These are phyloP conservation scores for Diarsia rubi DNA, from an alignment of 2,888 invertebrate species.

Conservation along the genomic window DNA sequence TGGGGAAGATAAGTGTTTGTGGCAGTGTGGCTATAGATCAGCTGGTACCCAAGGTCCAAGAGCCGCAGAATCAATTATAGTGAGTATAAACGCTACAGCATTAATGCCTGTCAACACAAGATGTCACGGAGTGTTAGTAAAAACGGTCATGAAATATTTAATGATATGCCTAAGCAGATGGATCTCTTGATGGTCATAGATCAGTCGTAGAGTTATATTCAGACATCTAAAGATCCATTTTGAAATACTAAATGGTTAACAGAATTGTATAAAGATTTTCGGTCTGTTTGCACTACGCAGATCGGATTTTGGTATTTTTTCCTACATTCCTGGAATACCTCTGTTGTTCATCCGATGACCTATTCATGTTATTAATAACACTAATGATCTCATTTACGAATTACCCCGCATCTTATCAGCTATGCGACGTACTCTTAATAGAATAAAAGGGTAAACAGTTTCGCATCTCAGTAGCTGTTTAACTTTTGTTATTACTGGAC, in stretches of 20 bases:
- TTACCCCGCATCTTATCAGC: constrained; percentile 75
- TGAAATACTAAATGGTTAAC: neutral
- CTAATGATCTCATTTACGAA: constrained; percentile 80
- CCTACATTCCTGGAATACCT: constrained; percentile 3
- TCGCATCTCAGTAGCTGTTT: constrained; percentile 62
- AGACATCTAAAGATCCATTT: neutral
- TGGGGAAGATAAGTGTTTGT: constrained; percentile 15
- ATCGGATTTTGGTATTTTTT: neutral
- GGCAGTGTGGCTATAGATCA: constrained; percentile 12
- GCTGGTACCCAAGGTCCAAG: constrained; percentile 14
- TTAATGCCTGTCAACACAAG: neutral
- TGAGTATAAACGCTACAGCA: constrained; percentile 3
- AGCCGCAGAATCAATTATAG: constrained; percentile 8
- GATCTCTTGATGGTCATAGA: neutral
- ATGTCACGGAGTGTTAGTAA: constrained; percentile 1
- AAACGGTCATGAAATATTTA: neutral
- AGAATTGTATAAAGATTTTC: constrained; percentile 5
- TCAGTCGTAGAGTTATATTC: neutral
- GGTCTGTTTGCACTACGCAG: neutral
- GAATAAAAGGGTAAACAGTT: constrained; percentile 55
- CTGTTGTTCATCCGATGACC: constrained; percentile 29
- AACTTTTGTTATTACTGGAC: constrained; percentile 60
- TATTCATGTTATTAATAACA: constrained; percentile 37
- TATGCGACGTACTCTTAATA: constrained; percentile 44
- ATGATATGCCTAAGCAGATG: neutral